These are phyloP conservation scores for Acipenser oxyrinchus DNA, from an alignment of 2,797 vertebrate species.

Conservation along the genomic window DNA sequence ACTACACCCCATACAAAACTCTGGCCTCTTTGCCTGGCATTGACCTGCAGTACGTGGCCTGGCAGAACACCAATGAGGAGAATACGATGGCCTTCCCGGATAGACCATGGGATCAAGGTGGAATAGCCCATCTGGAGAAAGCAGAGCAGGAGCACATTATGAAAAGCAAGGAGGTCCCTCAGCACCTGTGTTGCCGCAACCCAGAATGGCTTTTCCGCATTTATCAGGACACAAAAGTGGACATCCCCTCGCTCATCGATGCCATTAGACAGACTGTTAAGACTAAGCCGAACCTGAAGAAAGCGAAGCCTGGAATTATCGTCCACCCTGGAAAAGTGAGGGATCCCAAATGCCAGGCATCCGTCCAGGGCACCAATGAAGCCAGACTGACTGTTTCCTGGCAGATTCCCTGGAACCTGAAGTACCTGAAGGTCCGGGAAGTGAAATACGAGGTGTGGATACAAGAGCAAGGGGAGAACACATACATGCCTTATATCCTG, in stretches of 20 bases:
- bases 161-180: constrained; percentile 77
- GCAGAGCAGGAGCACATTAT: constrained; percentile 81
- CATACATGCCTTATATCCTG: constrained; percentile 94
- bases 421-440: constrained; percentile 88
- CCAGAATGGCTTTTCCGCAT: constrained; percentile 95
- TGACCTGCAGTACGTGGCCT: constrained; percentile 91
- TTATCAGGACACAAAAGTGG: constrained; percentile 91
- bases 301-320: constrained; percentile 60
- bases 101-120: constrained; percentile 90
- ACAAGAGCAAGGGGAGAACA: constrained; percentile 97
- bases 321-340: constrained; percentile 88
- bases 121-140: constrained; percentile 79
- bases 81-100: constrained; percentile 79
- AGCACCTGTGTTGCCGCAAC: constrained; percentile 91
- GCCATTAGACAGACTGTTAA: constrained; percentile 69
- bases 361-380: constrained; percentile 75
- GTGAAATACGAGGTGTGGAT: constrained; percentile 98
- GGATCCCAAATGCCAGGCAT: constrained; percentile 80
- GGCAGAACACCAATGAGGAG: constrained; percentile 76
- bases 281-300: constrained; percentile 63
- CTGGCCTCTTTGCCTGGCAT: constrained; percentile 84
- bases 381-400: constrained; percentile 86
- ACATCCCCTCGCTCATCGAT: constrained; percentile 78
- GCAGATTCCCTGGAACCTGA: constrained; percentile 97
- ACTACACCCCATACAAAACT: constrained; percentile 94